A percentile compares a stretch with the other conserved stretches of the same genome.
These are phyloP conservation scores for Hydractinia echinata DNA, from an alignment of 30 jellyfish, hydroid and myxozoan genomes.

Conservation along the genomic window DNA sequence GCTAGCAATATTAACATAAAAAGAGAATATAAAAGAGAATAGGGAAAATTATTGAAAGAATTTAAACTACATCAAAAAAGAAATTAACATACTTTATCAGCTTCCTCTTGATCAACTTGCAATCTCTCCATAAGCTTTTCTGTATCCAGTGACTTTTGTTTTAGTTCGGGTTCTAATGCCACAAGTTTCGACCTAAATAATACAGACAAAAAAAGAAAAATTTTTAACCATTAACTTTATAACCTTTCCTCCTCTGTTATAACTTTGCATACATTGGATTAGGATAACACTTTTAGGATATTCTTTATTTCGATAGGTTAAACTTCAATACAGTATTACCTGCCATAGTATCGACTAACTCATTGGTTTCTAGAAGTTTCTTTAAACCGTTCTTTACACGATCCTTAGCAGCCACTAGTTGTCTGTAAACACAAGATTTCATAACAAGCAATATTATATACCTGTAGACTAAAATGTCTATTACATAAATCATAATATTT, in stretches of 20 bases:
- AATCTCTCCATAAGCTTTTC: conserved; percentile 86
- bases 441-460: too few species aligned
- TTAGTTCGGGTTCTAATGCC: conserved; percentile 85
- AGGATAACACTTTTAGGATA: too few species aligned
- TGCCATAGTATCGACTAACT: conserved; percentile 83
- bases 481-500: not conserved
- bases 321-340: conserved; percentile 30
- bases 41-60: too few species aligned
- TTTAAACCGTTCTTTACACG: conserved; percentile 82
- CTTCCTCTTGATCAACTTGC: conserved; percentile 85
- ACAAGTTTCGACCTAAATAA: conserved; percentile 69
- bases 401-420: conserved; percentile 63
- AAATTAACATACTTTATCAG: conserved; percentile 57
- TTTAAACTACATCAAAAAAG: too few species aligned
- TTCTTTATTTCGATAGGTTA: not conserved
- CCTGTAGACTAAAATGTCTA: not conserved
- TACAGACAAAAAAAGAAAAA: not conserved
- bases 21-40: too few species aligned
- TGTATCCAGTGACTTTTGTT: conserved; percentile 75
- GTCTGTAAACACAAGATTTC: conserved; percentile 29
- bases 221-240: not conserved
- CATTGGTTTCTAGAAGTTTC: conserved; percentile 66
- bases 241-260: too few species aligned
- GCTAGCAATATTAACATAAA: too few species aligned
- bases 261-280: too few species aligned